Evolutionary conservation across 2,888 invertebrate genomes (phyloP).

Genomic region (Steinernema scapterisci): DNA sequence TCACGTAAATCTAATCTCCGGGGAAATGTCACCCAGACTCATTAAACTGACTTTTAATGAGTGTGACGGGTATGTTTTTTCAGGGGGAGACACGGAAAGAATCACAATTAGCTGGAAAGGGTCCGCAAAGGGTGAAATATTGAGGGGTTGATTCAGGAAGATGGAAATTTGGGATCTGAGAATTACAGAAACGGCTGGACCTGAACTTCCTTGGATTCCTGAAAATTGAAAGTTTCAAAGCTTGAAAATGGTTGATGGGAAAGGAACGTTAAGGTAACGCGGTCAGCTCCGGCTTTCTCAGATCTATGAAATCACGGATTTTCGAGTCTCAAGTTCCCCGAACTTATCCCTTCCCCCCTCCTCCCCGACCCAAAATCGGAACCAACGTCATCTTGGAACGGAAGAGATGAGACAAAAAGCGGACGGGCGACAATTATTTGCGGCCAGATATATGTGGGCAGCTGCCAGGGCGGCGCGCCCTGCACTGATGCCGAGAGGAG

Average conservation of each 20-base stretch:
- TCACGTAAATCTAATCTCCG: not conserved
- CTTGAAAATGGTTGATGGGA: too few species aligned
- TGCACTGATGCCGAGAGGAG: conserved; percentile 14
- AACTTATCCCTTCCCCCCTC: too few species aligned
- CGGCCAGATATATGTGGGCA: conserved; percentile 25
- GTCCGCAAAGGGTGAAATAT: not conserved
- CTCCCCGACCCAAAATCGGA: not conserved
- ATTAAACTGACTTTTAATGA: conserved; percentile 21
- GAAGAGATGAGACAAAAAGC: conserved; percentile 9
- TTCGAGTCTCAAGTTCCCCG: too few species aligned
- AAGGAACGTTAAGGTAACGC: too few species aligned
- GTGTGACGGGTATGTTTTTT: conserved; percentile 28
- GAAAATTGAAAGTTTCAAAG: too few species aligned
- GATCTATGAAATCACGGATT: too few species aligned
- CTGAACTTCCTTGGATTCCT: too few species aligned
- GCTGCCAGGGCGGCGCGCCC: conserved; percentile 20
- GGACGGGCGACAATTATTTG: conserved; percentile 26
- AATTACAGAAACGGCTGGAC: too few species aligned
- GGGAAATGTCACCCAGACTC: conserved; percentile 24
- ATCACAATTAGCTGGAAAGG: not conserved
- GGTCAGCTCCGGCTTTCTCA: too few species aligned
- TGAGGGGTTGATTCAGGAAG: not conserved
- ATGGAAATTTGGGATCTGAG: not conserved
- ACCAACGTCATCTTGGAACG: conserved; percentile 22
- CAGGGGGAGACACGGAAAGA: not conserved